phyloP scores from a whole-genome alignment of 2,888 invertebrate species.

The Aleiodes testaceus region DNA sequence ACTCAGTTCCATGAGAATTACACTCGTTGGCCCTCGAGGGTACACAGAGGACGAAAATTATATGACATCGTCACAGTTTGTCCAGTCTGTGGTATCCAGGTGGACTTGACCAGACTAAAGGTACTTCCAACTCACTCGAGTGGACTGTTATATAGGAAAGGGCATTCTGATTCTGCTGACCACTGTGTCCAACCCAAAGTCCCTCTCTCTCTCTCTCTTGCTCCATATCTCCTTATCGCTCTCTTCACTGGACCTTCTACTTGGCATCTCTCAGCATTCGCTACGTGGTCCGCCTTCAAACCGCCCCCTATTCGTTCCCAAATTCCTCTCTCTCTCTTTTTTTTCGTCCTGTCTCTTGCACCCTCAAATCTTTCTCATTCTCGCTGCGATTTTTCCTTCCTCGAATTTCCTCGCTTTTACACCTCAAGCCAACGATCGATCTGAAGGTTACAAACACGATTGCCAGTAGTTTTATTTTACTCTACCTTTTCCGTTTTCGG shows the following conservation, averaged over 20 bases:
- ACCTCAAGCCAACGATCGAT: constrained; percentile 24
- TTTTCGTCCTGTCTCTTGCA: neutral
- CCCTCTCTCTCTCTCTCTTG: constrained; percentile 38
- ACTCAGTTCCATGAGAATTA: no score
- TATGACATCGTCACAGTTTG: constrained; percentile 11
- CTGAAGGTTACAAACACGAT: constrained; percentile 27
- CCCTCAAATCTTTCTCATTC: constrained; percentile 13
- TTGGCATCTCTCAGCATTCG: constrained; percentile 40
- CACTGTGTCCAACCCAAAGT: constrained; percentile 58
- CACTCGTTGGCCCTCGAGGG: neutral
- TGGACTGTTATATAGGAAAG: constrained; percentile 67
- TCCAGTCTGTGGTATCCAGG: constrained; percentile 18
- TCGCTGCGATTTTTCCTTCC: constrained; percentile 25
- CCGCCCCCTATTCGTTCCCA: constrained; percentile 51
- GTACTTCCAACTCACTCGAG: constrained; percentile 63
- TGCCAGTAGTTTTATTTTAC: constrained; percentile 24
- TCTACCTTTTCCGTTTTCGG: no score
- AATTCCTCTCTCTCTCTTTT: constrained; percentile 16
- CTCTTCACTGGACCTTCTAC: constrained; percentile 42
- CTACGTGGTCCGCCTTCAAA: constrained; percentile 70
- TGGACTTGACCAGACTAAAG: constrained; percentile 43
- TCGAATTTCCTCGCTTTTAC: constrained; percentile 42
- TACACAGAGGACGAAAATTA: neutral
- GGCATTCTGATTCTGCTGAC: constrained; percentile 72
- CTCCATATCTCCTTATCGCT: constrained; percentile 49